These are phyloP conservation scores for Heliconius erato DNA, from an alignment of 2,888 invertebrate genomes.

Conservation along the genomic window DNA sequence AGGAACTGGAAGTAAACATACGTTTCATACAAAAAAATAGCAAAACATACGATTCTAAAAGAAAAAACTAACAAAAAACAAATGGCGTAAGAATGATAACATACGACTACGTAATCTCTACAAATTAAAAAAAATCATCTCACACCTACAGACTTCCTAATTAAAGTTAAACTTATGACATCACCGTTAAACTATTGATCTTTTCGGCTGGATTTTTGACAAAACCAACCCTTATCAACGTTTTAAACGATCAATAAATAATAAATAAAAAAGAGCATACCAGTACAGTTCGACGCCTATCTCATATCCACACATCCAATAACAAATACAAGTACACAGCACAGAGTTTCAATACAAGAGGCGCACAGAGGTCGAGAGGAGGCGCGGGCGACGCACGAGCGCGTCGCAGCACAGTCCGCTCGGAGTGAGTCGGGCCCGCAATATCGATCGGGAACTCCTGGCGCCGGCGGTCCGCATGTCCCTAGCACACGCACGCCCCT, in stretches of 20 bases:
- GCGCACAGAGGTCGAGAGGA: conserved; percentile 58
- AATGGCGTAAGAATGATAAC: not conserved
- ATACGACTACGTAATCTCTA: not conserved
- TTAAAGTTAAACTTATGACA: conserved; percentile 64
- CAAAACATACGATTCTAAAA: not conserved
- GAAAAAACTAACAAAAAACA: not conserved
- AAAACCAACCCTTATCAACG: not conserved
- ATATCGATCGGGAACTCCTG: conserved; percentile 80
- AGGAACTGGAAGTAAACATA: conserved; percentile 8
- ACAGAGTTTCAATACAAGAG: conserved; percentile 55
- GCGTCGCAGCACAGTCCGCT: conserved; percentile 70
- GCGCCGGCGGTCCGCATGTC: conserved; percentile 84
- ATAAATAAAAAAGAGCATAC: conserved; percentile 61
- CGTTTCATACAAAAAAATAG: not conserved
- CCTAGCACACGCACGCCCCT: conserved; percentile 82
- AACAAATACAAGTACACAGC: conserved; percentile 53
- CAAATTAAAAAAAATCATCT: conserved; percentile 38
- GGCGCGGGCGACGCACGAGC: conserved; percentile 65
- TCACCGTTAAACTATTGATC: conserved; percentile 74
- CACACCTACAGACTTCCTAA: conserved; percentile 51
- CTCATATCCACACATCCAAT: conserved; percentile 75
- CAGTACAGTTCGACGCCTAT: conserved; percentile 68
- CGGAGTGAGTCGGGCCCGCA: conserved; percentile 68
- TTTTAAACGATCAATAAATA: not conserved
- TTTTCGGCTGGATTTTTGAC: conserved; percentile 42